phyloP scores from a whole-genome alignment of 1,140 invertebrate genomes.

The Tetramorium parvispinum region DNA sequence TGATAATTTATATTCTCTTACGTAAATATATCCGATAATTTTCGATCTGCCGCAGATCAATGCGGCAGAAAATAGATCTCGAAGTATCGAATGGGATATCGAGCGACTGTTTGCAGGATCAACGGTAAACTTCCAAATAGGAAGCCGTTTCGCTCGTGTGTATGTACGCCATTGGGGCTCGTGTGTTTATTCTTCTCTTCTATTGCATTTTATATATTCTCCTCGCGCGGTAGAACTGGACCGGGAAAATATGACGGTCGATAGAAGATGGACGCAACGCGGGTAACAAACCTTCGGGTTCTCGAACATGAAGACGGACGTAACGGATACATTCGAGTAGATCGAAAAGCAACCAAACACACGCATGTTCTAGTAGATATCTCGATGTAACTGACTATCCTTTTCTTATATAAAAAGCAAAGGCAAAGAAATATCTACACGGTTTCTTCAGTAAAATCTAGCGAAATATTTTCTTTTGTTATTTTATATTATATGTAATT shows the following conservation, averaged over 20 bases:
- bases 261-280: conserved; percentile 50
- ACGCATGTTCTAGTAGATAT: conserved; percentile 27
- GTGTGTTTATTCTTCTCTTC: conserved; percentile 46
- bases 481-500: conserved; percentile 11
- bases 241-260: conserved; percentile 55
- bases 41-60: background rate
- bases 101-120: conserved; percentile 27
- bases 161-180: background rate
- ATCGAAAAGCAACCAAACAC: conserved; percentile 39
- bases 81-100: background rate
- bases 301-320: conserved; percentile 43
- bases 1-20: background rate
- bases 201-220: conserved; percentile 50
- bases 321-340: conserved; percentile 43
- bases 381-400: conserved; percentile 25
- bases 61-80: background rate
- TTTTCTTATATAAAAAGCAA: conserved; percentile 21
- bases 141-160: background rate
- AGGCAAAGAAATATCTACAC: conserved; percentile 10
- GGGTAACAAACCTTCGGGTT: conserved; percentile 48
- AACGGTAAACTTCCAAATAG: conserved; percentile 26
- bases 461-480: background rate
- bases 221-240: conserved; percentile 38
- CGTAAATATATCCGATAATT: background rate
- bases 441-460: background rate